Base-by-base conservation (phyloP, 2,888 invertebrate species). In the Eucera pruinosa region DNA sequence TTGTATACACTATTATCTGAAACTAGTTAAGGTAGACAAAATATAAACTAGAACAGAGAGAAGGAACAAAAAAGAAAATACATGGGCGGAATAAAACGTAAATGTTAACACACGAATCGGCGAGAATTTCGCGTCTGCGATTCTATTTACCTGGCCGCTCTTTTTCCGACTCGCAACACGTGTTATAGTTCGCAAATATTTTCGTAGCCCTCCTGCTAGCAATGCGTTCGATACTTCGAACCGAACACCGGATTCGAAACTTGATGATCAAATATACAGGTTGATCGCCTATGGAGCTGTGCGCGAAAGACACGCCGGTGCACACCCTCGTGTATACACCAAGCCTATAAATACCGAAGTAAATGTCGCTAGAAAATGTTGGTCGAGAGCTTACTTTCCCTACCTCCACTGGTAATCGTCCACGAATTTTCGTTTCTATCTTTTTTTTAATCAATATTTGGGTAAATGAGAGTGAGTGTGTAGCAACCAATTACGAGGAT, bases 131-230 rank as follows among this genome's bases (percentile, higher is more conserved):
- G 27, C 39, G 52, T 30, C 45, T 60, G 47, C 13, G 48, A 15
- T 36, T 48, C 61, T 73, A 57, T 73, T 70, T 73, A 55, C 61
- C 33, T 18, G 48, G 18, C 3, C 27, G 43, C 43, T 54, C 62
- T 73, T 73, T 61, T 60, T 15, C 6, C 39, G 23, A 61, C 48
- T 48, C 27, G 60, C 67, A 48, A 57, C 74, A 72, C 74, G 71
- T 70, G 70, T 65, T 66, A 67, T 69, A 68, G 33, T 48, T 60
- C 13, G 45, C 74, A 82, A 82, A 79, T 75, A 79, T 82, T 82
- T 62, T 54, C 71, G 27, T 15, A 60, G 7, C 55, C 39, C 45
- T 54, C 23, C 23, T 18, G 52, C 18, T 39, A n/a, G 20, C 48
- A 7, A 36, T 18, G 47, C 48, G 45, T 45, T 58, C 65, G 52